phyloP scores from a whole-genome alignment of 2,888 invertebrate species.

The Spatulosminthurus flaviceps region DNA sequence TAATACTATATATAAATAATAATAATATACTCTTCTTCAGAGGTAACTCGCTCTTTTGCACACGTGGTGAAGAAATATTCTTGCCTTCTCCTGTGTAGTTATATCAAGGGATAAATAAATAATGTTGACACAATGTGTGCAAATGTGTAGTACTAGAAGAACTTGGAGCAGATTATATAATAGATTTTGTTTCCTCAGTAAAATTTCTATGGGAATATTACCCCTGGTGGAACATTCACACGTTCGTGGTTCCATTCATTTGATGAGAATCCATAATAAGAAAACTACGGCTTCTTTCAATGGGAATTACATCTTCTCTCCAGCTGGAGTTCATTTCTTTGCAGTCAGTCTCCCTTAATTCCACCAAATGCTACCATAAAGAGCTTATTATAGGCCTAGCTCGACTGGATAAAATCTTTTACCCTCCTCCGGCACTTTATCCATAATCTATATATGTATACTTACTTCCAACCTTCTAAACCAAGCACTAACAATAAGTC shows the following conservation, averaged over 20 bases:
- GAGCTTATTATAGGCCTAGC: background rate
- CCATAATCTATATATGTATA: too few relatives aligned
- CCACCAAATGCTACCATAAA: background rate
- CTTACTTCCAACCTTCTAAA: too few relatives aligned
- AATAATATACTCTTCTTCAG: too few relatives aligned
- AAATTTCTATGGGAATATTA: background rate
- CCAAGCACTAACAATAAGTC: too few relatives aligned
- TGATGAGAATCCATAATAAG: conserved; percentile 18
- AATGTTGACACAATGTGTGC: conserved; percentile 2
- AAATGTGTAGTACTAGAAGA: background rate
- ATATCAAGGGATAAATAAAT: too few relatives aligned
- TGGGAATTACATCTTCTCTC: background rate
- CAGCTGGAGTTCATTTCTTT: conserved; percentile 14
- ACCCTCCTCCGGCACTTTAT: background rate
- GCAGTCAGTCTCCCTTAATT: background rate
- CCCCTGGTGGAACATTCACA: background rate
- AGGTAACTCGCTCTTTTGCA: too few relatives aligned
- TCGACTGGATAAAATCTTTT: background rate
- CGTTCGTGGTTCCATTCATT: conserved; percentile 9
- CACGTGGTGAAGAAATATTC: too few relatives aligned
- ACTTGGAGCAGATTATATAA: background rate
- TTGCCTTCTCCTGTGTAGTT: too few relatives aligned
- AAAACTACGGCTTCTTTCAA: conserved; percentile 13
- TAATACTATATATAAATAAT: too few relatives aligned
- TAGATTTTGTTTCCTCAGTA: background rate